These are phyloP conservation scores for Drosophila orosa DNA, from an alignment of 1,140 invertebrate species.

Conservation along the genomic window DNA sequence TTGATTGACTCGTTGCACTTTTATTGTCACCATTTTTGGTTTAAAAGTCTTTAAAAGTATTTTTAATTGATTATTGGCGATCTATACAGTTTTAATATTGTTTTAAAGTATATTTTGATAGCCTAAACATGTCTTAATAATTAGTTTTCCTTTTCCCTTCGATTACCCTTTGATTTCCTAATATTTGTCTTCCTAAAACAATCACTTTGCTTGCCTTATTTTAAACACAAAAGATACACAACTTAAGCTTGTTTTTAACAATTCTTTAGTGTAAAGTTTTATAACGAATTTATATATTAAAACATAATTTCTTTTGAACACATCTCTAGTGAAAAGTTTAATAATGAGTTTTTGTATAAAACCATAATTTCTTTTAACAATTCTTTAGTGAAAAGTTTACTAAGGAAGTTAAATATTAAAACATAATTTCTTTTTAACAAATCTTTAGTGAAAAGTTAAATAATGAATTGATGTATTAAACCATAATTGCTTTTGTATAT, in stretches of 20 bases:
- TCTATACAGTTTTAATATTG: neutral
- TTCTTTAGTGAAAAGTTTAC: accelerated
- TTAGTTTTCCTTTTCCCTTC: neutral
- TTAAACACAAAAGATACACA: neutral
- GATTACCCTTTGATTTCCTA: neutral
- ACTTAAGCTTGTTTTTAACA: neutral
- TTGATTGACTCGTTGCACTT: too few species aligned
- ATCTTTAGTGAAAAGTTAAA: accelerated
- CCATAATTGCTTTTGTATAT: neutral
- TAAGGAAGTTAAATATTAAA: neutral
- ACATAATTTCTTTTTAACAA: neutral
- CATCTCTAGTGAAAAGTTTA: accelerated
- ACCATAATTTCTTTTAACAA: too few species aligned
- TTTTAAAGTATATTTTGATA: neutral
- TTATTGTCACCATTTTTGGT: too few species aligned
- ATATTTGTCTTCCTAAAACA: neutral
- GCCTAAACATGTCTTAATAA: too few species aligned
- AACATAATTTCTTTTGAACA: too few species aligned
- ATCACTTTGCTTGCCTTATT: neutral
- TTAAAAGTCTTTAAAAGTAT: too few species aligned
- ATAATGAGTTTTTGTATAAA: neutral
- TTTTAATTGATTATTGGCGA: neutral
- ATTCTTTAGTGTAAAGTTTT: neutral
- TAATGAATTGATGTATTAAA: neutral
- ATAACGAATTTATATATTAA: neutral